Conservation (phyloP, 1,140 invertebrate genomes). For the Bombus soroeensis region DNA sequence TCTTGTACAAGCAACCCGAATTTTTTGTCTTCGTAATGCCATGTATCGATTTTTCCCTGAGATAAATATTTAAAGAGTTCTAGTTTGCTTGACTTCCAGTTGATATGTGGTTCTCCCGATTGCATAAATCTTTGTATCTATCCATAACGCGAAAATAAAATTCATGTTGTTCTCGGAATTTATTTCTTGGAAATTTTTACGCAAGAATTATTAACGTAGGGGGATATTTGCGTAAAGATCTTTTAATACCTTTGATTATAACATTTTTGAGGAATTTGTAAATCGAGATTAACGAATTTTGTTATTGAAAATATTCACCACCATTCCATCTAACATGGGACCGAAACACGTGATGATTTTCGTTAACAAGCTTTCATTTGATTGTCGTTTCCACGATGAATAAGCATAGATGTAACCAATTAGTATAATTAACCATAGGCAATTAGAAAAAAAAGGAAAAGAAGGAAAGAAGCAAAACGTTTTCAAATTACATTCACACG, state of each 20-base stretch:
- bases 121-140: not conserved
- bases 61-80: constrained; percentile 29
- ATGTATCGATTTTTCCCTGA: not conserved
- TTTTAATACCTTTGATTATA: too few relatives aligned
- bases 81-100: not conserved
- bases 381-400: too few relatives aligned
- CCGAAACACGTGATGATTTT: not conserved
- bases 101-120: not conserved
- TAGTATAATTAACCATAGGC: not conserved
- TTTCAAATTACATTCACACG: constrained; percentile 9
- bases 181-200: not conserved
- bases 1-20: not conserved
- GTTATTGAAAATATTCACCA: too few relatives aligned
- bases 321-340: too few relatives aligned
- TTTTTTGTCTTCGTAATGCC: not conserved
- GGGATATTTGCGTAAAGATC: not conserved
- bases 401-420: not conserved
- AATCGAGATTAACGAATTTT: too few relatives aligned
- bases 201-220: not conserved
- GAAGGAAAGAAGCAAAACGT: not conserved
- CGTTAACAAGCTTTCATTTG: too few relatives aligned
- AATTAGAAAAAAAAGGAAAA: not conserved
- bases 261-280: too few relatives aligned
- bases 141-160: not conserved
- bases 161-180: not conserved